These are phyloP conservation scores for Halichondria panicea DNA, from an alignment of 37 sponge, comb jelly and placozoan genomes.

Conservation along the genomic window DNA sequence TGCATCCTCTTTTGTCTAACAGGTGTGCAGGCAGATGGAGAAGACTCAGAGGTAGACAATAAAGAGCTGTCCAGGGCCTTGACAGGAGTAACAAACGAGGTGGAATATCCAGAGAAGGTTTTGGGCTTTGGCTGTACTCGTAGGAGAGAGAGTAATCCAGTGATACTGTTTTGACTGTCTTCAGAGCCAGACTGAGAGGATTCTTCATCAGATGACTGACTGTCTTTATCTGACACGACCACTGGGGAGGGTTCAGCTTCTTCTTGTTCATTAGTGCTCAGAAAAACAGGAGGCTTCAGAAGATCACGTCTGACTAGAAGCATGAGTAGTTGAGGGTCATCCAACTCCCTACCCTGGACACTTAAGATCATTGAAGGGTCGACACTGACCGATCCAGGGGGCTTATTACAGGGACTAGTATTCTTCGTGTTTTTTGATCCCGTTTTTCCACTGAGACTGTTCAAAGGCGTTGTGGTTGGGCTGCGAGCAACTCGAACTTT, in stretches of 20 bases:
- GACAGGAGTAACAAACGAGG: not conserved
- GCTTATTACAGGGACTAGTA: not conserved
- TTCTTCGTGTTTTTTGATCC: not conserved
- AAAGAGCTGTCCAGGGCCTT: not conserved
- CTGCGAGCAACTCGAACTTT: not conserved
- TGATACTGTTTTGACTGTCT: not conserved
- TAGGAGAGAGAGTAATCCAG: constrained; percentile 48
- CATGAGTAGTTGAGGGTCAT: constrained; percentile 27
- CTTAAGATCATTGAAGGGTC: not conserved
- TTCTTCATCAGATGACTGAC: not conserved
- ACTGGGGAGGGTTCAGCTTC: too few species aligned
- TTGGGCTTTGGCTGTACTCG: not conserved
- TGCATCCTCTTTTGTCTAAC: constrained; percentile 3
- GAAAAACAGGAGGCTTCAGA: not conserved
- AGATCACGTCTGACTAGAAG: constrained; percentile 26
- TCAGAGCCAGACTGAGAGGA: not conserved
- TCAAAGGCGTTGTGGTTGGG: too few species aligned
- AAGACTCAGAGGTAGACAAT: not conserved
- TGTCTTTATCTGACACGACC: not conserved
- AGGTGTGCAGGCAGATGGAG: not conserved
- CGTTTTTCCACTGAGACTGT: not conserved
- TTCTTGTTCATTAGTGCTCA: not conserved
- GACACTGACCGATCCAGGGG: not conserved
- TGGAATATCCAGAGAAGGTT: not conserved
- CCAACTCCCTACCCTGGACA: constrained; percentile 11